Conservation (phyloP, 1,140 invertebrate genomes). For the Phocides pigmalion region DNA sequence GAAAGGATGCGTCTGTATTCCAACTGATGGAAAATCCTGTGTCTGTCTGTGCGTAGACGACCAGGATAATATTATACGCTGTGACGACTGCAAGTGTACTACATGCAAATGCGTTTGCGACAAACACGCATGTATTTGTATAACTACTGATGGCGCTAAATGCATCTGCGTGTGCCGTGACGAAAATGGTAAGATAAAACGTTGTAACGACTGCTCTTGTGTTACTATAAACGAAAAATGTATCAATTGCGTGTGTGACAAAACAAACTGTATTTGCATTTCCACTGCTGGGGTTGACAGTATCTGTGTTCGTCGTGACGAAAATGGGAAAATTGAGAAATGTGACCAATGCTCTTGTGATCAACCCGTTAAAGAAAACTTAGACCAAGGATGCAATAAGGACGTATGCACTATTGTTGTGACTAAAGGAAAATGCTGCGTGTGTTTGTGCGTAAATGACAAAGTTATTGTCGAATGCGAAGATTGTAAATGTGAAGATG, state of each 20-base stretch:
- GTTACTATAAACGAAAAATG: not conserved
- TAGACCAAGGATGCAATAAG: not conserved
- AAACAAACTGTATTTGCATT: too few species aligned
- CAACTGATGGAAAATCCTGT: slow-evolving; percentile 29
- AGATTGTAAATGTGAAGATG: slow-evolving; percentile 40
- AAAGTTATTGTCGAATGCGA: slow-evolving; percentile 30
- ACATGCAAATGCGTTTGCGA: slow-evolving; percentile 33
- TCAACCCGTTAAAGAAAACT: too few species aligned
- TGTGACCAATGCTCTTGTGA: too few species aligned
- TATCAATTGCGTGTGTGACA: not conserved
- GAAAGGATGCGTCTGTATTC: slow-evolving; percentile 41
- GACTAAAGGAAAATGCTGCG: slow-evolving; percentile 17
- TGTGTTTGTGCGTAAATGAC: slow-evolving; percentile 39
- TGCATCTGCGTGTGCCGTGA: slow-evolving; percentile 48
- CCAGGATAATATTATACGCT: slow-evolving; percentile 41
- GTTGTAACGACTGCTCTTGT: slow-evolving; percentile 44
- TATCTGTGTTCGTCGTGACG: too few species aligned
- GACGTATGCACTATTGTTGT: not conserved
- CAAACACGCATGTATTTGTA: slow-evolving; percentile 41
- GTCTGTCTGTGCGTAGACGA: slow-evolving; percentile 45
- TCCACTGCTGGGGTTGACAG: too few species aligned
- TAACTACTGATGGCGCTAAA: slow-evolving; percentile 36
- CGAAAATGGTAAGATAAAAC: slow-evolving; percentile 36
- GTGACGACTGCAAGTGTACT: slow-evolving; percentile 47
- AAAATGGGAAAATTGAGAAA: too few species aligned